These are phyloP conservation scores for Lepidurus packardi DNA, from an alignment of 1,140 invertebrate genomes.

Conservation along the genomic window DNA sequence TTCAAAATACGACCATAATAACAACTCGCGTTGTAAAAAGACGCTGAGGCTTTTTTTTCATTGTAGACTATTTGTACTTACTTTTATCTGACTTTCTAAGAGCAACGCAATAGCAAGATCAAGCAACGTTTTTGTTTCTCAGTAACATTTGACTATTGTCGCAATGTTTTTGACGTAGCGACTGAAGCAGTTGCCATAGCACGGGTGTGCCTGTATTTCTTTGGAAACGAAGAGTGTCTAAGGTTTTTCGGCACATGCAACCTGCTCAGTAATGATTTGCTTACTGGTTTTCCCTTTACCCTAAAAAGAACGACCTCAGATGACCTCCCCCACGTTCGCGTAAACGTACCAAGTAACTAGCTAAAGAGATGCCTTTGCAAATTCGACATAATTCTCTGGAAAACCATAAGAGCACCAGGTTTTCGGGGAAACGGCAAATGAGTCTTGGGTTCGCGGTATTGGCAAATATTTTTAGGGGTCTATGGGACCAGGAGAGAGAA, in stretches of 20 bases:
- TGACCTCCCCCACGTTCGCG: background rate
- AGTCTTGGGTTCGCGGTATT: conserved; percentile 5
- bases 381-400: background rate
- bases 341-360: background rate
- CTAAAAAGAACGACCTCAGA: background rate
- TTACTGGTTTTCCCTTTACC: background rate
- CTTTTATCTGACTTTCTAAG: no score
- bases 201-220: background rate
- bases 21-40: background rate
- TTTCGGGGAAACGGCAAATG: background rate
- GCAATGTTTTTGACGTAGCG: no score
- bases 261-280: background rate
- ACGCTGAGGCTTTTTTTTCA: no score
- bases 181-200: no score
- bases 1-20: background rate
- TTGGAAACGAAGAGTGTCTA: background rate
- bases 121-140: no score
- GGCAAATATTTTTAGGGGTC: conserved; percentile 15
- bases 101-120: no score
- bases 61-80: no score
- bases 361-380: background rate
- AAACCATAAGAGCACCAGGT: background rate
- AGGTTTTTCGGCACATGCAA: background rate
- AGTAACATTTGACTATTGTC: no score
- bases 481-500: background rate